phyloP scores from a whole-genome alignment of 2,797 vertebrate species.

The Eidolon dupreanum region DNA sequence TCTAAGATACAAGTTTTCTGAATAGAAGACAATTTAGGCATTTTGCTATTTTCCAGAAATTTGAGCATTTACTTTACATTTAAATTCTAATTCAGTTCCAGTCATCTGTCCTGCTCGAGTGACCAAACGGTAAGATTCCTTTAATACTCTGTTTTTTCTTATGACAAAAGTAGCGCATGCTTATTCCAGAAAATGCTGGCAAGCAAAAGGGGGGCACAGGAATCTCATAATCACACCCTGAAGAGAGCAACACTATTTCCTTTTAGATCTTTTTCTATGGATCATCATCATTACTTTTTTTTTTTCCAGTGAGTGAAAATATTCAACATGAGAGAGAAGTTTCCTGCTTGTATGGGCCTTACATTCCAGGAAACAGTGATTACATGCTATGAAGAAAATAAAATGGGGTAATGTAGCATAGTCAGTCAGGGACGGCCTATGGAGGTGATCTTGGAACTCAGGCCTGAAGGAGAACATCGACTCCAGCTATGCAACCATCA shows the following conservation, averaged over 20 bases:
- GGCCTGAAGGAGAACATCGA: background rate
- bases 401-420: background rate
- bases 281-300: background rate
- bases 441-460: background rate
- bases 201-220: background rate
- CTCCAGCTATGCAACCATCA: background rate
- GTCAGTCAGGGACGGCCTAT: background rate
- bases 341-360: background rate
- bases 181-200: background rate
- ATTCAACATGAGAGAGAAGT: background rate
- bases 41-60: conserved; percentile 54
- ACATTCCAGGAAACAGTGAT: background rate
- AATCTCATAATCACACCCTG: background rate
- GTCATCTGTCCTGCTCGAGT: background rate
- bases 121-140: background rate
- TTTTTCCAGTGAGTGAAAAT: background rate
- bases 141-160: background rate
- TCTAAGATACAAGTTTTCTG: background rate
- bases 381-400: background rate
- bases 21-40: background rate
- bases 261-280: background rate
- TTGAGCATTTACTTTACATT: background rate
- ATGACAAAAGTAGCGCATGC: background rate
- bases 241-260: background rate
- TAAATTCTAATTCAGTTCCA: conserved; percentile 36